Conservation (phyloP, 2,113 vertebrate species). For the Heptranchias perlo region DNA sequence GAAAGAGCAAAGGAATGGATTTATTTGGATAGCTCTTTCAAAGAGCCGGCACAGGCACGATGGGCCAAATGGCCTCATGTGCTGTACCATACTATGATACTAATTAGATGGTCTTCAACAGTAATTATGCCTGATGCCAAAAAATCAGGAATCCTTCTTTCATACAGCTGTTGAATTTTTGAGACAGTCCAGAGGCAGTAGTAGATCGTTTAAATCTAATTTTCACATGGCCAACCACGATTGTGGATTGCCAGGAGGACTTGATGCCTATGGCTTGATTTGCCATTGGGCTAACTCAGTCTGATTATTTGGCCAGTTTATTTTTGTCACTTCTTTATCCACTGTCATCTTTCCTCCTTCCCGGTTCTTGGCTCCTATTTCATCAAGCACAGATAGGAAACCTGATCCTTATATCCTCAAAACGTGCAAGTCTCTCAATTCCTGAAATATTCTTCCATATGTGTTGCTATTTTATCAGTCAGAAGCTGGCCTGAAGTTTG, state of each 20-base stretch:
- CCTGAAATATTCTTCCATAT: background rate
- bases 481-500: background rate
- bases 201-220: background rate
- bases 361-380: background rate
- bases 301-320: background rate
- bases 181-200: background rate
- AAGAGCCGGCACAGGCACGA: no score
- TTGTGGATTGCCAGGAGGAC: background rate
- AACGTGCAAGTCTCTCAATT: background rate
- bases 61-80: no score
- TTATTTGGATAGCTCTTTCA: no score
- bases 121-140: background rate
- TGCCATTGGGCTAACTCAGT: background rate
- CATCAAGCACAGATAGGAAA: background rate
- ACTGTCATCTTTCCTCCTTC: background rate
- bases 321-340: background rate
- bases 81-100: no score
- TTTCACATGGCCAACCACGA: background rate
- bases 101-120: background rate
- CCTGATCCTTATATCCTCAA: background rate
- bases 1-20: no score
- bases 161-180: background rate
- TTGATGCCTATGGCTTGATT: no score
- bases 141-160: background rate
- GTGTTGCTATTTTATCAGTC: background rate